These are phyloP conservation scores for Parus major DNA, from an alignment of 2,113 vertebrate species.

Conservation along the genomic window DNA sequence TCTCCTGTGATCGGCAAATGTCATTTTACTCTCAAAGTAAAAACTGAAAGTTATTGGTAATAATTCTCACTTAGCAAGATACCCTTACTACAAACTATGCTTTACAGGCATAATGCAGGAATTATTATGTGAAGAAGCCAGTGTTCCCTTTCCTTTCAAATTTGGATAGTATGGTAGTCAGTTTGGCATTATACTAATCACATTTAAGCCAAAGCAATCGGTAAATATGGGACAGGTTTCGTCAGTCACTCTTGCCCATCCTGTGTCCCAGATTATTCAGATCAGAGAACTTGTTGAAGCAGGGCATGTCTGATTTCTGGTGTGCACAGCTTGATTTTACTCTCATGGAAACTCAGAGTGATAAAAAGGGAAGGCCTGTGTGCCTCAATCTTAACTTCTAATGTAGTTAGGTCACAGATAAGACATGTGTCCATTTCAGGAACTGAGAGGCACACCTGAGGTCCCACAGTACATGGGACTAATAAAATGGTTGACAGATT, in stretches of 20 bases:
- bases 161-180: background rate
- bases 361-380: background rate
- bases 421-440: accelerated
- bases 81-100: background rate
- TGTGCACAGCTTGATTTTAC: background rate
- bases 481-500: background rate
- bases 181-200: background rate
- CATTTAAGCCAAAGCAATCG: background rate
- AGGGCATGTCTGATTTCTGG: background rate
- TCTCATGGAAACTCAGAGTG: background rate
- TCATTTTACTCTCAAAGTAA: background rate
- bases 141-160: background rate
- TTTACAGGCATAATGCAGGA: background rate
- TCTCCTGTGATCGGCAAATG: background rate
- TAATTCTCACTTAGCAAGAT: background rate
- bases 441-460: background rate
- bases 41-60: background rate
- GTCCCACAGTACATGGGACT: background rate
- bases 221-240: background rate
- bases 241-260: background rate
- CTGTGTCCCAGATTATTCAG: background rate
- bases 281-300: background rate
- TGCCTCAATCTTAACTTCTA: background rate
- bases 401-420: background rate
- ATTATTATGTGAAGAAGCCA: background rate